Evolutionary conservation across 2,888 invertebrate species (phyloP), one percentile per base, ranked within the genome.

Genomic region (Drosophila meridiana): DNA sequence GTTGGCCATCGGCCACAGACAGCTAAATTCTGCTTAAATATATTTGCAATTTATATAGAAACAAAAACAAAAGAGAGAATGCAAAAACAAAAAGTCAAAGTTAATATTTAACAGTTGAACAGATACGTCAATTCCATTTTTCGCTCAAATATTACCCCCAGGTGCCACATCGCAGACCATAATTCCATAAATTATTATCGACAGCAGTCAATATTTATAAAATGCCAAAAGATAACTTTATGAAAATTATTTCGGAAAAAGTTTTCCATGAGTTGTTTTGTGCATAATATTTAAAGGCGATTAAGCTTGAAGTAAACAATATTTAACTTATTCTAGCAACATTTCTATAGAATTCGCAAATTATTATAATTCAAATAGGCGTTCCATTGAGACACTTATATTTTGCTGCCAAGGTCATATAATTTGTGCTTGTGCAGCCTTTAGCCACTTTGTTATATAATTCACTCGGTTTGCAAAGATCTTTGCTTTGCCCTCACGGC

Each of bases 61-160:
- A 43, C 6, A 43, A 40, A 57, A 58, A 38, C 14, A 40, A n/a
- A 40, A 32, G 9, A 36, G 13, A 14, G 7, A 4, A 47, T 14
- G 53, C 42, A 32, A 56, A 42, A n/a, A 40, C 6, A 60, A 65
- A 62, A 48, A 53, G 73, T 68, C 67, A 79, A 65, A 60, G 63
- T 48, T 73, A 78, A 78, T 53, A 72, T 53, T 65, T 76, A 76
- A 73, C 72, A 65, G 72, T 63, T 60, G 79, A 47, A 50, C 50
- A 62, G 53, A 58, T 58, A 52, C 58, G 79, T 64, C 79, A 78
- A 71, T 56, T 30, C 61, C 30, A 71, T 62, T 78, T 78, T 61
- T 20, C 11, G 65, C 30, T 47, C 5, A 58, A 50, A 26, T 42
- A 30, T 65, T 59, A 38, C 47, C 40, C 36, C 32, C 57, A 45